Evolutionary conservation across 1,140 invertebrate species (phyloP), one percentile per base, ranked within the genome.

Genomic region (Leptoteleia sp.): DNA sequence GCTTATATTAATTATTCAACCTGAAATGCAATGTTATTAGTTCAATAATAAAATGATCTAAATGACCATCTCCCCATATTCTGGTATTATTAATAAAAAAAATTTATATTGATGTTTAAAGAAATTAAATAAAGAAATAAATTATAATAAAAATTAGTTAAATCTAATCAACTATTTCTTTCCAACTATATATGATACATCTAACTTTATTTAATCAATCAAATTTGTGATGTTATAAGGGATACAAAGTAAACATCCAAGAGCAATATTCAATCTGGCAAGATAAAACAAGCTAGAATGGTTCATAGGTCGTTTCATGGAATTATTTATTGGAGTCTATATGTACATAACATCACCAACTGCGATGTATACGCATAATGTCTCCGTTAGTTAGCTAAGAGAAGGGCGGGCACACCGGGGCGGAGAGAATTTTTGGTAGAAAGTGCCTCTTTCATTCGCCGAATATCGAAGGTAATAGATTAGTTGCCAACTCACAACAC

Each of bases 231-330:
- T 57, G 29, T 67, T 25, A 50, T 37, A 33, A 47, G 40, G 19
- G 57, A 11, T 5, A 54, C 37, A 35, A 25, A 12, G 35, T 61
- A n/a, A n/a, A 47, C 62, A 76, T 35, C 76, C 54, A 22, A 22
- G 76, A 82, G 76, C 62, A 61, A 80, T 82, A 84, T 87, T 86
- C 81, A 87, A 86, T 86, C 79, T 80, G 73, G 48, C 50, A 55
- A 62, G 42, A 79, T n/a, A 64, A 67, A 80, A 85, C 72, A 76
- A 79, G 77, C 59, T 29, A 15, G 76, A 72, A 73, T 64, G 68
- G 64, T 64, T 50, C 50, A 17, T 59, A 68, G 40, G 70, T 67
- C 47, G 37, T 77, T 76, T 25, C 54, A 50, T 27, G 37, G 47
- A 70, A 71, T 55, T 55, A 76, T 77, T 78, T 67, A 31, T 33